Base-by-base conservation (phyloP, 2,113 vertebrate genomes). In the Symphodus melops region DNA sequence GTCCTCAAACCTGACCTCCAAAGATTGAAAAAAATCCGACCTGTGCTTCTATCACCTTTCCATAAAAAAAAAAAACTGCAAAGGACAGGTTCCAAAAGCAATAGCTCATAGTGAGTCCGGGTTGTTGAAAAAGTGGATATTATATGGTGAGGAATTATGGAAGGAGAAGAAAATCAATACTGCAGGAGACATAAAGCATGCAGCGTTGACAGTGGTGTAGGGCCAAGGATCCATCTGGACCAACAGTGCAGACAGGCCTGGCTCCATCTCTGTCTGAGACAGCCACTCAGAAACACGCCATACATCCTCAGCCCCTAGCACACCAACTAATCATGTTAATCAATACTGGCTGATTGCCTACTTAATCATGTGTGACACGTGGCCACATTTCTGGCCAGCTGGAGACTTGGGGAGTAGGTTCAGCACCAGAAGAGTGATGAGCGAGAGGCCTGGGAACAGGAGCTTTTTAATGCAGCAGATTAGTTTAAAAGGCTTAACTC, bases 311-410 rank as follows among this genome's bases (percentile, higher is more conserved):
- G 57, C 54, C 59, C 48, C 72, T 37, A 53, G 83, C 83, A 79
- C 89, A 85, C 83, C 88, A 56, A 89, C 91, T 88, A 91, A 92
- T 92, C 88, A 86, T 91, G 91, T 89, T 91, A 92, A 93, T 94
- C 93, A 92, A 93, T 93, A 91, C 69, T 48, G 69, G 84, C 86
- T 90, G 93, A 93, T 91, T 93, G 90, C 87, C 83, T 90, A 89
- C 54, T 93, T 92, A 89, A 92, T 94, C 91, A 92, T 82, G 69
- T 52, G 79, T 79, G 90, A 88, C 88, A 90, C 75, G 41, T 39
- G 42, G 83, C 66, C 78, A 91, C 83, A 86, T 86, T 89, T 89
- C 73, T 81, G 76, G 83, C 81, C 80, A 77, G 70, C 81, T 81
- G 28, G 74, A 67, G 83, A 84, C 73, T 72, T 37, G 4, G 75